Evolutionary conservation across 2,113 vertebrate species (phyloP).

Genomic region (Chloroceryle aenea): DNA sequence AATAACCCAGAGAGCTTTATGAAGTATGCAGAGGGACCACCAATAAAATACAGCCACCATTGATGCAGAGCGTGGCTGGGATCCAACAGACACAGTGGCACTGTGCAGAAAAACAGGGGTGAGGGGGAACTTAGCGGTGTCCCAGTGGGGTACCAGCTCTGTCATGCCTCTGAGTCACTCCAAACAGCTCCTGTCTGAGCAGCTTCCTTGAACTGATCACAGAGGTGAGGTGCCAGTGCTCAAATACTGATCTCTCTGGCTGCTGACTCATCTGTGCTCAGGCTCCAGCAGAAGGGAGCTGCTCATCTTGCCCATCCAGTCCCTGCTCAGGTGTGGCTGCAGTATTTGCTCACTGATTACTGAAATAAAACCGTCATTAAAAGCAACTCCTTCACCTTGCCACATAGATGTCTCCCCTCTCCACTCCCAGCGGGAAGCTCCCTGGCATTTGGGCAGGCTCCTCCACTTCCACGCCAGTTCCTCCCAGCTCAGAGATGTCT

Average conservation of each 20-base stretch:
- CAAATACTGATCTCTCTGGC: not conserved
- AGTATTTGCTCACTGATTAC: not conserved
- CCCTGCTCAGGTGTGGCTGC: not conserved
- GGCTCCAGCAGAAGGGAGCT: not conserved
- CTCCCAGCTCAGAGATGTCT: not conserved
- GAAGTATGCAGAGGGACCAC: rapidly evolving
- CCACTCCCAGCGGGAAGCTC: not conserved
- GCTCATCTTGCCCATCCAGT: slow-evolving; percentile 18
- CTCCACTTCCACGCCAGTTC: not conserved
- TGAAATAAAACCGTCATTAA: not conserved
- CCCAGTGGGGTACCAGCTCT: not conserved
- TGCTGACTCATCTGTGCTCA: not conserved
- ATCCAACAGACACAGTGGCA: too few species aligned
- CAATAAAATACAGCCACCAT: not conserved
- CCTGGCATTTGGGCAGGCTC: not conserved
- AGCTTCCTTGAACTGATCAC: not conserved
- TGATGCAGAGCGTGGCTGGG: rapidly evolving
- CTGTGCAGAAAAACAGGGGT: rapidly evolving
- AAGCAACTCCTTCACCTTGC: not conserved
- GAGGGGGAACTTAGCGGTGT: rapidly evolving
- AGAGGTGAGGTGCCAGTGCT: not conserved
- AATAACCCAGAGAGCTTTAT: not conserved
- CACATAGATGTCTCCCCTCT: not conserved
- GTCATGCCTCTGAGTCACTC: not conserved
- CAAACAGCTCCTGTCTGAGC: not conserved